phyloP scores from a whole-genome alignment of 1,140 invertebrate genomes.

The Cyclargus thomasi region DNA sequence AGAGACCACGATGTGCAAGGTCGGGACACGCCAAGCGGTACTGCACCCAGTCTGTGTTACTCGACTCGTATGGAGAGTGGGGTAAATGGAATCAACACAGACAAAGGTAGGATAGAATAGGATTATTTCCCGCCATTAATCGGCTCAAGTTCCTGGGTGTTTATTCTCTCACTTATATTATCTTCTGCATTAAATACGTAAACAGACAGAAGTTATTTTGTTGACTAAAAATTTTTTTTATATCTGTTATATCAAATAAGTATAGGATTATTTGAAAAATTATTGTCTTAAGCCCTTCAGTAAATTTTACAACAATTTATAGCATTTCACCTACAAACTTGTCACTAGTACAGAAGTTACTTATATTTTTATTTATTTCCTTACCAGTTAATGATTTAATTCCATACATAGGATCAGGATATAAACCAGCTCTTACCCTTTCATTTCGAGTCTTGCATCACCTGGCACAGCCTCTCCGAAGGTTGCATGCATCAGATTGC shows the following conservation, averaged over 20 bases:
- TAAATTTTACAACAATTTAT: no score
- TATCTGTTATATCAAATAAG: no score
- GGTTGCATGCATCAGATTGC: constrained; percentile 1
- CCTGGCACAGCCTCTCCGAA: not conserved
- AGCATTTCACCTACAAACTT: not conserved
- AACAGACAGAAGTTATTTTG: no score
- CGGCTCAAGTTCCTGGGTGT: no score
- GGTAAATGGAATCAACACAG: constrained; percentile 30
- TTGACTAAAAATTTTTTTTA: no score
- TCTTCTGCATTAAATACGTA: no score
- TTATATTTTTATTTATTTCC: not conserved
- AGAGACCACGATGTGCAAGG: constrained; percentile 38
- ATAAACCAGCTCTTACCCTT: not conserved
- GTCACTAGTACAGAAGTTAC: no score
- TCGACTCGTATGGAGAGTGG: constrained; percentile 35
- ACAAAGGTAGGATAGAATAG: constrained; percentile 51
- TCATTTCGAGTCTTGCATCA: constrained; percentile 11
- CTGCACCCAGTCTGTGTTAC: constrained; percentile 48
- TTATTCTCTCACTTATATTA: no score
- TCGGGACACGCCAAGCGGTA: constrained; percentile 54
- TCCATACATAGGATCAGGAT: not conserved
- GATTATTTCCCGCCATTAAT: no score
- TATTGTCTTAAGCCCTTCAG: no score
- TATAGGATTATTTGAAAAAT: no score
- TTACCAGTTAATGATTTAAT: not conserved